Evolutionary conservation across 2,888 invertebrate species (phyloP).

Genomic region (Bembecia ichneumoniformis): DNA sequence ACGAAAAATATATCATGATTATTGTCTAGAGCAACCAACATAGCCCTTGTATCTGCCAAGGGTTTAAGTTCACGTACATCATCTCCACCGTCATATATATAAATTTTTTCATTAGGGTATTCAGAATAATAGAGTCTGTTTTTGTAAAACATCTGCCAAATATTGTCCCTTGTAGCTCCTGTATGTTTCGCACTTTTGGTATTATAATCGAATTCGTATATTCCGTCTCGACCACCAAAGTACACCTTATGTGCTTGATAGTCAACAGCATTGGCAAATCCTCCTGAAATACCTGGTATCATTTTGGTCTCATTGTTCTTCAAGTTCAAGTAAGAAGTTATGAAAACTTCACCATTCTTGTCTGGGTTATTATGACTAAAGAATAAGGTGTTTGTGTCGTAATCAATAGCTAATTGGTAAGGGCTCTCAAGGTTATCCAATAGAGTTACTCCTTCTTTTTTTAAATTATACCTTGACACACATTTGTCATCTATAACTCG

Average conservation of each 20-base stretch:
- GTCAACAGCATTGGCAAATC: constrained; percentile 44
- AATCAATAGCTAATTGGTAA: constrained; percentile 45
- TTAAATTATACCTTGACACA: not conserved
- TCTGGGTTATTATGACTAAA: constrained; percentile 33
- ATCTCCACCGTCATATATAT: constrained; percentile 12
- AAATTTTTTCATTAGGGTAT: constrained; percentile 20
- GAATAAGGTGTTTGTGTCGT: constrained; percentile 41
- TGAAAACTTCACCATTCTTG: constrained; percentile 16
- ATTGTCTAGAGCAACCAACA: constrained; percentile 24
- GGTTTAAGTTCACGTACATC: constrained; percentile 15
- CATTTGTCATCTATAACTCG: not conserved
- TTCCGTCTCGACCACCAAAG: constrained; percentile 40
- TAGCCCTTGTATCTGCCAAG: constrained; percentile 16
- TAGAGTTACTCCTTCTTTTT: constrained; percentile 20
- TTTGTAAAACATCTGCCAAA: constrained; percentile 54
- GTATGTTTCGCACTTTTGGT: constrained; percentile 25
- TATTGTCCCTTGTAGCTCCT: constrained; percentile 22
- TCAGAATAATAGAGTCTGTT: constrained; percentile 38
- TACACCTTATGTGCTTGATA: constrained; percentile 28
- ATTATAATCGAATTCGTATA: constrained; percentile 35
- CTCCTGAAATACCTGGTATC: constrained; percentile 31
- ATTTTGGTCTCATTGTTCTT: constrained; percentile 28
- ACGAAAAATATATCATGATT: constrained; percentile 20
- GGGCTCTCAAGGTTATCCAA: constrained; percentile 25
- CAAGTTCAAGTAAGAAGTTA: constrained; percentile 34